A percentile compares a stretch with the other conserved stretches of the same genome.
phyloP scores from a whole-genome alignment of 2,888 invertebrate species.

The Eilema griseolum region DNA sequence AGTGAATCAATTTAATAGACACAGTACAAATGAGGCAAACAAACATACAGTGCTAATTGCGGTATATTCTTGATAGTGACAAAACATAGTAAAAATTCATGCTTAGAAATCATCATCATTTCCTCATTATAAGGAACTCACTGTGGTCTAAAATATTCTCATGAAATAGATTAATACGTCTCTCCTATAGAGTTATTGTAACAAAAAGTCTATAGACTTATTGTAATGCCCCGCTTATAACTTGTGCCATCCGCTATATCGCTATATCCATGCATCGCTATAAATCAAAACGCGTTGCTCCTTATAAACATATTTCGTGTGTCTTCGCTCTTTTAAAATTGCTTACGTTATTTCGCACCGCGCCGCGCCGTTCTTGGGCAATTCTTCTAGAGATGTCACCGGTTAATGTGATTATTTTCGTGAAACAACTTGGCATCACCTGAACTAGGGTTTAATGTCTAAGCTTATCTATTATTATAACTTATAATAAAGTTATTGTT shows the following conservation, averaged over 20 bases:
- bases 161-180: background rate
- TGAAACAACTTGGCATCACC: background rate
- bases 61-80: background rate
- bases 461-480: background rate
- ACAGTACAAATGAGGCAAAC: background rate
- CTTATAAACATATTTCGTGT: constrained; percentile 83
- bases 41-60: background rate
- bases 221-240: constrained; percentile 16
- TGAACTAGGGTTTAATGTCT: background rate
- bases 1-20: background rate
- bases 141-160: background rate
- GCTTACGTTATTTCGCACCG: constrained; percentile 62
- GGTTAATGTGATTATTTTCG: constrained; percentile 24
- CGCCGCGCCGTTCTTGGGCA: constrained; percentile 51
- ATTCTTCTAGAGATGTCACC: constrained; percentile 27
- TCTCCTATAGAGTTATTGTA: background rate
- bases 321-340: constrained; percentile 76
- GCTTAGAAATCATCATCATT: too few species aligned
- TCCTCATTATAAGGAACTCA: background rate
- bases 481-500: background rate
- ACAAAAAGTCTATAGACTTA: background rate
- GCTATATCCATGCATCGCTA: constrained; percentile 69
- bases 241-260: constrained; percentile 46
- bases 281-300: constrained; percentile 82
- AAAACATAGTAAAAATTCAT: background rate